Base-by-base conservation (phyloP, 2,888 invertebrate species). In the Aricia artaxerxes region DNA sequence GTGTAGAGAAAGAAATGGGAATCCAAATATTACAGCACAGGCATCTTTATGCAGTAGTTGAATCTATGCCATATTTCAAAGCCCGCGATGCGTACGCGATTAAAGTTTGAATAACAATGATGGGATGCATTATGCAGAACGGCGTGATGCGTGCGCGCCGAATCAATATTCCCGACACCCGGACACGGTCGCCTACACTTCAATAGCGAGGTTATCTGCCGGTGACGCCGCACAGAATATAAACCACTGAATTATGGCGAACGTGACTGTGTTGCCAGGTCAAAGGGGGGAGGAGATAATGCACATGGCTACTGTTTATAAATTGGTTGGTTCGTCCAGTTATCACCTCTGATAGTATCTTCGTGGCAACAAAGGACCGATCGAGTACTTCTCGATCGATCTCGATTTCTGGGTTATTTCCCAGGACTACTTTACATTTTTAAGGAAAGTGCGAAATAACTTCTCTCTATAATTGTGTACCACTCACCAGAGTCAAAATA, bases 121-220 rank as follows among this genome's bases (percentile, higher is more conserved):
- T 84, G 85, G 80, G 81, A 82, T 84, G 84, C 85, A 85, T 85
- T 87, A 90, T 88, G 89, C 90, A 88, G 85, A 86, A 84, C 87
- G 85, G 86, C 85, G 86, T 89, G 87, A 90, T 90, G 69, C 89
- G 89, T 89, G 90, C 86, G 77, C 87, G 83, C 60, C 69, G 85
- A 82, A 91, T 92, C 92, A 91, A 87, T 92, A 93, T 93, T 90
- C 92, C 82, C 81, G 82, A 85, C 87, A 88, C 90, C 90, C 91
- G 91, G 91, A 91, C 91, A 88, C 86, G 85, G 85, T 87, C 87
- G 86, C 85, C 88, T 84, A 87, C 88, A 91, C 91, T 89, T 91
- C 92, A 91, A 92, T 91, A 90, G 91, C 87, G 88, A 88, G 88
- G 88, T 88, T 90, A 91, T 90, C 89, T 90, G 90, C 87, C 82